Conservation (phyloP, 1,140 invertebrate genomes). For the Tetramorium simillimum region DNA sequence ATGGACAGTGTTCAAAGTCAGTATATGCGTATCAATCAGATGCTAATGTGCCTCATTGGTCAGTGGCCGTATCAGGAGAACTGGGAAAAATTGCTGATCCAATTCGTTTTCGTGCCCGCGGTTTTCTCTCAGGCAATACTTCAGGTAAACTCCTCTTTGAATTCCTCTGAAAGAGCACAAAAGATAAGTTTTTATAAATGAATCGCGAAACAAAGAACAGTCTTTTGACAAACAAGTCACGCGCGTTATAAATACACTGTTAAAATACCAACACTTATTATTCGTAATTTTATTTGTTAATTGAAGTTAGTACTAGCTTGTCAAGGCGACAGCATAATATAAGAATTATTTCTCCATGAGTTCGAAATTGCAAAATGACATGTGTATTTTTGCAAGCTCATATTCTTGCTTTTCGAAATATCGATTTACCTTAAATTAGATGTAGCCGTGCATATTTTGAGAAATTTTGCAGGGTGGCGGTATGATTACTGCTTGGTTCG, state of each 20-base stretch:
- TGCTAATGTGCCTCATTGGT: constrained; percentile 63
- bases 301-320: not conserved
- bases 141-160: constrained; percentile 65
- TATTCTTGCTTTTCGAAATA: not conserved
- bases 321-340: not conserved
- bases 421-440: not conserved
- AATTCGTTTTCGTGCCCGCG: constrained; percentile 51
- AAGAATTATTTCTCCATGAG: not conserved
- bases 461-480: constrained; percentile 67
- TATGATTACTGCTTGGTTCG: constrained; percentile 53
- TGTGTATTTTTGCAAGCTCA: not conserved
- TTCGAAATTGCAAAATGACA: not conserved
- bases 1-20: constrained; percentile 59
- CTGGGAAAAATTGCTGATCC: constrained; percentile 50
- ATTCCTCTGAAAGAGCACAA: not conserved
- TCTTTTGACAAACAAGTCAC: not conserved
- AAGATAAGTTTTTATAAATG: constrained; percentile 9
- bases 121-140: constrained; percentile 57
- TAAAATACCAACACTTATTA: not conserved
- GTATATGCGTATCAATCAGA: constrained; percentile 64
- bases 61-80: constrained; percentile 70
- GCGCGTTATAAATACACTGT: not conserved
- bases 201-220: not conserved
- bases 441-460: not conserved
- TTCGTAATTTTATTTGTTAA: not conserved